Evolutionary conservation across 2,113 vertebrate species (phyloP).

Genomic region (Grantiella picta): DNA sequence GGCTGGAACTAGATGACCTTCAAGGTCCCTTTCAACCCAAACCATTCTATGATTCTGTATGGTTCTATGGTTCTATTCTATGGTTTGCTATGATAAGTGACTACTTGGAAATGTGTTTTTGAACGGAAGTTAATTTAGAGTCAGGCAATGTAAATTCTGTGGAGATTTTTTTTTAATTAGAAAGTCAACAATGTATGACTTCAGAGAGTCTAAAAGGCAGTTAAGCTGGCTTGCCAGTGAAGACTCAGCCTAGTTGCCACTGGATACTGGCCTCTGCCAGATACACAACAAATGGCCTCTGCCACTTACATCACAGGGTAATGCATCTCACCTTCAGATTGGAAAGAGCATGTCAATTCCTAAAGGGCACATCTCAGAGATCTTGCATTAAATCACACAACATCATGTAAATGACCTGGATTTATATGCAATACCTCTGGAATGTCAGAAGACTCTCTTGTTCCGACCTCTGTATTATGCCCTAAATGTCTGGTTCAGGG

Average conservation of each 20-base stretch:
- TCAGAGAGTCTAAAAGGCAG: too few species aligned
- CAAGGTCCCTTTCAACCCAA: not conserved
- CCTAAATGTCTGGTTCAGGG: not conserved
- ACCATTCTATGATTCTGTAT: too few species aligned
- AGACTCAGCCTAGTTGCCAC: not conserved
- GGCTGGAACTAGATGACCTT: not conserved
- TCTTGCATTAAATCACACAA: not conserved
- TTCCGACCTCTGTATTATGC: not conserved
- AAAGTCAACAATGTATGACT: too few species aligned
- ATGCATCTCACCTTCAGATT: not conserved
- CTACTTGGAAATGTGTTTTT: not conserved
- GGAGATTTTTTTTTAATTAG: too few species aligned
- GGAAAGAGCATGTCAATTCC: not conserved
- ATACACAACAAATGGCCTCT: not conserved
- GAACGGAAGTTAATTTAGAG: not conserved
- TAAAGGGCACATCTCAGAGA: not conserved
- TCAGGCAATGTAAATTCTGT: too few species aligned
- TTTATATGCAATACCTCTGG: not conserved
- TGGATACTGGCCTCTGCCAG: not conserved
- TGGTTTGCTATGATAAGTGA: not conserved
- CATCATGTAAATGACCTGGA: not conserved
- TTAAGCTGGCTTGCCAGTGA: not conserved
- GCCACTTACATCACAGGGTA: too few species aligned
- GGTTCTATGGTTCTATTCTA: not conserved
- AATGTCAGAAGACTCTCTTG: not conserved